Evolutionary conservation across 2,113 vertebrate species (phyloP).

Genomic region (Scytalopus superciliaris): DNA sequence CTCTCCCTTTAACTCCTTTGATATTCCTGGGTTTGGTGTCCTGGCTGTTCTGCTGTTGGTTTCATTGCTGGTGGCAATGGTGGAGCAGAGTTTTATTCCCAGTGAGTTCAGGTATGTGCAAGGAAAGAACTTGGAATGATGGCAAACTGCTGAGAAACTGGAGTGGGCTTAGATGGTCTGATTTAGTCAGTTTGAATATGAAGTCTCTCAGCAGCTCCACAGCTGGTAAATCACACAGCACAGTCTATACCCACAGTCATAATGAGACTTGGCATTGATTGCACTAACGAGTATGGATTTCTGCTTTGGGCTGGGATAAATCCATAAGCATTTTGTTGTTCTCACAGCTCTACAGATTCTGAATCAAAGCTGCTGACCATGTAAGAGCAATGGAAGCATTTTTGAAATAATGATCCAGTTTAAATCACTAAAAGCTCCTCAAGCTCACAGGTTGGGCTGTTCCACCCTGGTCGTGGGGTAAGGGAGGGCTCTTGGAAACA

Average conservation of each 20-base stretch:
- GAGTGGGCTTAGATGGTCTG: background rate
- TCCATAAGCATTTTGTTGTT: background rate
- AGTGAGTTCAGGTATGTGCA: background rate
- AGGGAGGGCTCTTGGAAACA: background rate
- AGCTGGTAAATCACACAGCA: background rate
- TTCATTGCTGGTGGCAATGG: background rate
- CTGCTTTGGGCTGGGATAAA: background rate
- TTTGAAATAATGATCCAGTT: background rate
- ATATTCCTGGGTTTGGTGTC: background rate
- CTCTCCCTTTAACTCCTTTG: background rate
- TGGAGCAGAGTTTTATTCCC: background rate
- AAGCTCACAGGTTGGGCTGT: background rate
- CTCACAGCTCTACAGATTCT: background rate
- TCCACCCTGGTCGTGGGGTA: background rate
- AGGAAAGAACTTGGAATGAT: background rate
- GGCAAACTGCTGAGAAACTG: background rate
- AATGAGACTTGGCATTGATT: background rate
- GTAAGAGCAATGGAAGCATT: background rate
- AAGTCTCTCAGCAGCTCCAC: background rate
- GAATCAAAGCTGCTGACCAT: background rate
- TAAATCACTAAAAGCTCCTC: background rate
- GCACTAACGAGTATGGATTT: background rate
- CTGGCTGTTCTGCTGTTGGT: background rate
- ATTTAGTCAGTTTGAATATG: background rate
- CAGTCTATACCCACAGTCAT: background rate